A percentile compares a stretch with the other conserved stretches of the same genome.
Conservation (phyloP, 2,888 invertebrate species). For the Hirtodrosophila cameraria region DNA sequence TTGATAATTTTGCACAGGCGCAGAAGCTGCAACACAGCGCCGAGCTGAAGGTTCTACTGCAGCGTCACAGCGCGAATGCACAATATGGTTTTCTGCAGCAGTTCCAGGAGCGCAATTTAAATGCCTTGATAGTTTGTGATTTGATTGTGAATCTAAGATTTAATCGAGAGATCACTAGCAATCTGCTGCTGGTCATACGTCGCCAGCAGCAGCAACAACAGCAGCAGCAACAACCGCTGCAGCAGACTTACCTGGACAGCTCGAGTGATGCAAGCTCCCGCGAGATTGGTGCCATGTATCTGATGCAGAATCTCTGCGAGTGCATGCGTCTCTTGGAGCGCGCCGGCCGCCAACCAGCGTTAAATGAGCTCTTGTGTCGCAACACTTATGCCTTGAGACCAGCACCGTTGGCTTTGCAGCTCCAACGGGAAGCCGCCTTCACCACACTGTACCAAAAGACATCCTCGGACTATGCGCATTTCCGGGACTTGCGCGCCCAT, state of each 20-base stretch:
- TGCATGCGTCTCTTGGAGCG: conserved; percentile 76
- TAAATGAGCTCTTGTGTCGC: conserved; percentile 73
- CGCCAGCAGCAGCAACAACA: conserved; percentile 73
- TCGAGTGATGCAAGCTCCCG: conserved; percentile 39
- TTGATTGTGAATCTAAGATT: conserved; percentile 81
- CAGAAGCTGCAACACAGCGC: conserved; percentile 74
- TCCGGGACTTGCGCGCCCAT: conserved; percentile 77
- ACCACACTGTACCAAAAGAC: conserved; percentile 63
- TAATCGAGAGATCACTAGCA: conserved; percentile 82
- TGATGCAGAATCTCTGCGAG: conserved; percentile 79
- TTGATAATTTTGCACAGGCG: conserved; percentile 86
- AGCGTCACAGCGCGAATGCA: conserved; percentile 70
- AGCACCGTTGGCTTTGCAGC: conserved; percentile 62
- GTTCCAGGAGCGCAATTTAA: conserved; percentile 76
- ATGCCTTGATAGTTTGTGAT: conserved; percentile 81
- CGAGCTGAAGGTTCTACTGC: conserved; percentile 71
- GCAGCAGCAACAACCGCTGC: conserved; percentile 15
- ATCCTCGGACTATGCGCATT: conserved; percentile 60
- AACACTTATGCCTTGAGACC: conserved; percentile 76
- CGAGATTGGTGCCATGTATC: conserved; percentile 77
- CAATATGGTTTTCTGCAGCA: conserved; percentile 80
- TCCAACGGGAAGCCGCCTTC: conserved; percentile 78
- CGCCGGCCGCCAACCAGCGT: conserved; percentile 55
- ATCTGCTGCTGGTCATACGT: conserved; percentile 79
- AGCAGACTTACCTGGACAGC: not conserved